Conservation (phyloP, 1,140 invertebrate genomes). For the Episyrphus balteatus region DNA sequence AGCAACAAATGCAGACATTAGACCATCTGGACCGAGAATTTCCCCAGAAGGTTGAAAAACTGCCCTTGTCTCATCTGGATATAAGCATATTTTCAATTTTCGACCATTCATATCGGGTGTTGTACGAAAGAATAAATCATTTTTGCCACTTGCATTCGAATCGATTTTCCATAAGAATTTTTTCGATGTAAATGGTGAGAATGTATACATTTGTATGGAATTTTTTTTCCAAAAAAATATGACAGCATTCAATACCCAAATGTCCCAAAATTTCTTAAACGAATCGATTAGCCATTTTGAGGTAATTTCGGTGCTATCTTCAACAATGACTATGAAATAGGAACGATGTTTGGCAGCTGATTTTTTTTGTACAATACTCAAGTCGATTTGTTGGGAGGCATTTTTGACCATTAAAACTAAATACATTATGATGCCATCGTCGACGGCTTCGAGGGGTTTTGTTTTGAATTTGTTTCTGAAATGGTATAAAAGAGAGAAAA, state of each 20-base stretch:
- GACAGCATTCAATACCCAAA: conserved; percentile 28
- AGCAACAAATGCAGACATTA: conserved; percentile 18
- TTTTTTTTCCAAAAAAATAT: conserved; percentile 17
- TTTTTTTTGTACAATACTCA: conserved; percentile 23
- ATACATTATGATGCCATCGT: conserved; percentile 29
- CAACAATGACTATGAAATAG: conserved; percentile 21
- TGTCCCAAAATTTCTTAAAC: conserved; percentile 27
- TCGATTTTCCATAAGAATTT: neutral
- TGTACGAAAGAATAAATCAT: neutral
- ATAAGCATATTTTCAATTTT: conserved; percentile 26
- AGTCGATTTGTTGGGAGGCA: conserved; percentile 17
- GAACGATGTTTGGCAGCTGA: conserved; percentile 26
- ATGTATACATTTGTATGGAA: no score
- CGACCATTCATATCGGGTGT: conserved; percentile 25
- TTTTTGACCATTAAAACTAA: conserved; percentile 28
- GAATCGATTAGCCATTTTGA: conserved; percentile 21
- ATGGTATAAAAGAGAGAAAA: no score
- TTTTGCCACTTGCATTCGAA: neutral
- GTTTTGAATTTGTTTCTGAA: conserved; percentile 15
- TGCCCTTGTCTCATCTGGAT: conserved; percentile 21
- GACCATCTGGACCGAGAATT: conserved; percentile 20
- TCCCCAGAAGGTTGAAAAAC: conserved; percentile 14
- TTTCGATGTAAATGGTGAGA: neutral
- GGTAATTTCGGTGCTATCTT: conserved; percentile 13
- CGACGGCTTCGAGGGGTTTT: conserved; percentile 15